Conservation (phyloP, 2,113 vertebrate species). For the Rhabdornis inornatus region DNA sequence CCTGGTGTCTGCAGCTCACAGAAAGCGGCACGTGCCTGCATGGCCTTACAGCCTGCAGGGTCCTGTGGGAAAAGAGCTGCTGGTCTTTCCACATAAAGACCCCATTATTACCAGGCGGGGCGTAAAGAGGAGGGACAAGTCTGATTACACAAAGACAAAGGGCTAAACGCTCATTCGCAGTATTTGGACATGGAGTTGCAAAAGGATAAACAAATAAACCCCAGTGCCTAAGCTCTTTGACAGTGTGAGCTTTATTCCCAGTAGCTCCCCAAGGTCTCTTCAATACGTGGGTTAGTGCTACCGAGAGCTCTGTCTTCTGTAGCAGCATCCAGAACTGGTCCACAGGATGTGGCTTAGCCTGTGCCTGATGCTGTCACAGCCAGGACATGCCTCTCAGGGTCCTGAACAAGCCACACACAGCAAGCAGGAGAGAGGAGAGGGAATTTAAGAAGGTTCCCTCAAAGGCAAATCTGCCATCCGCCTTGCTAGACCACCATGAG, state of each 20-base stretch:
- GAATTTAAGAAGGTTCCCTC: not conserved
- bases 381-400: not conserved
- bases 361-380: not conserved
- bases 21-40: not conserved
- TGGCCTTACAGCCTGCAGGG: not conserved
- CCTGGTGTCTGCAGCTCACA: not conserved
- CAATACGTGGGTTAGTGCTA: not conserved
- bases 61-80: not conserved
- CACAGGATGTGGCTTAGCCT: not conserved
- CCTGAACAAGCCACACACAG: not conserved
- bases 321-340: not conserved
- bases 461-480: not conserved
- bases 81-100: not conserved
- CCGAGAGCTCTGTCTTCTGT: not conserved
- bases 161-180: not conserved
- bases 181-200: not conserved
- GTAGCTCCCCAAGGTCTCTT: not conserved
- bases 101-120: not conserved
- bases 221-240: not conserved
- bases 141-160: slow-evolving; percentile 6
- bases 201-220: not conserved
- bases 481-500: not conserved
- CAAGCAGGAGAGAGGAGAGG: not conserved
- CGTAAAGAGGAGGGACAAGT: not conserved
- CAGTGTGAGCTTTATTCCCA: not conserved